Conservation (phyloP, 2,888 invertebrate genomes). For the Diplazon laetatorius region DNA sequence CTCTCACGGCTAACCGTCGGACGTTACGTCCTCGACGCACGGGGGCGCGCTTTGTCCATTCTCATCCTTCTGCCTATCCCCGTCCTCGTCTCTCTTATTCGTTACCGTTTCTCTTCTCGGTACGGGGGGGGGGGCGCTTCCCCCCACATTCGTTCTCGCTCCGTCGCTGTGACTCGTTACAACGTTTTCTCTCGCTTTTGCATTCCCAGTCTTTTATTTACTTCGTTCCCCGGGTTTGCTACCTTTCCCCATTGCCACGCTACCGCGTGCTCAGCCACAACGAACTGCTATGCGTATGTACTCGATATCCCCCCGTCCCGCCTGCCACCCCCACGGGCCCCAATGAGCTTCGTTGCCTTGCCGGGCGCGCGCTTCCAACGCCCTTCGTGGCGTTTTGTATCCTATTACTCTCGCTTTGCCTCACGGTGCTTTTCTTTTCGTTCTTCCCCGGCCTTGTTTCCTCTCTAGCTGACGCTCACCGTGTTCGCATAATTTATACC, state of each 20-base stretch:
- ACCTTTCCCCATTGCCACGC: too few species aligned
- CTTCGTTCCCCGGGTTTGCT: too few species aligned
- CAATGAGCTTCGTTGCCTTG: too few species aligned
- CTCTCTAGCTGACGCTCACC: background rate
- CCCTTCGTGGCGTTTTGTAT: too few species aligned
- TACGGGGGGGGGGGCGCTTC: too few species aligned
- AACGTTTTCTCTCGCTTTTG: conserved; percentile 52
- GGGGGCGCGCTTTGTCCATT: conserved; percentile 56
- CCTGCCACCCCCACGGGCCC: too few species aligned
- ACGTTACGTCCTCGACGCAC: conserved; percentile 65
- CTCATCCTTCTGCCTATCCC: conserved; percentile 45
- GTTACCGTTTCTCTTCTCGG: conserved; percentile 17
- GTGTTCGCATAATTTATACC: background rate
- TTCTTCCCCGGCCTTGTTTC: conserved; percentile 24
- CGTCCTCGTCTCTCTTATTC: conserved; percentile 44
- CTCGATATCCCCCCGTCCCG: too few species aligned
- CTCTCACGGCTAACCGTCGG: conserved; percentile 74
- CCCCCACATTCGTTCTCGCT: conserved; percentile 28
- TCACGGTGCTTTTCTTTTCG: conserved; percentile 31
- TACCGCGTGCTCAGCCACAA: too few species aligned
- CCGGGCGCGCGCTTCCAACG: too few species aligned
- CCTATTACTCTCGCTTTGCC: conserved; percentile 39
- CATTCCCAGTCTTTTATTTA: conserved; percentile 6
- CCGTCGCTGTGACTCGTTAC: conserved; percentile 31
- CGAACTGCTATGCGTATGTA: conserved; percentile 20